These are phyloP conservation scores for Silurus aristotelis DNA, from an alignment of 2,797 vertebrate genomes.

Conservation along the genomic window DNA sequence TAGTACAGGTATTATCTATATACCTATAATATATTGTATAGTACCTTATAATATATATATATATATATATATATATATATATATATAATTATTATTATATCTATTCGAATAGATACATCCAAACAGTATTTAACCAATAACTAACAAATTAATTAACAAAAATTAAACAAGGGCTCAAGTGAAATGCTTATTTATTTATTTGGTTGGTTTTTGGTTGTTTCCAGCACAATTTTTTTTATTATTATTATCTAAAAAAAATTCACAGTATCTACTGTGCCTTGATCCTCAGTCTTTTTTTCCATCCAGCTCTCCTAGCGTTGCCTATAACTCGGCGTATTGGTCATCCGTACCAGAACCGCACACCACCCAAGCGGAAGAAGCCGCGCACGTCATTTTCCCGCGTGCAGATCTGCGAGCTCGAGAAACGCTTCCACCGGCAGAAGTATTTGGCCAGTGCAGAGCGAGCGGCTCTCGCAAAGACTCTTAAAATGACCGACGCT, in stretches of 20 bases:
- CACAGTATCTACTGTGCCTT: not conserved
- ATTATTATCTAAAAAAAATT: no score
- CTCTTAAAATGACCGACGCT: slow-evolving; percentile 98
- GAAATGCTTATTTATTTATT: no score
- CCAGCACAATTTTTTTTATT: not conserved
- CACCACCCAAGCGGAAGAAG: slow-evolving; percentile 97
- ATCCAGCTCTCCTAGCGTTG: slow-evolving; percentile 89
- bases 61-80: no score
- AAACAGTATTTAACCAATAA: no score
- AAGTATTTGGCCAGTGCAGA: slow-evolving; percentile 95
- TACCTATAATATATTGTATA: no score
- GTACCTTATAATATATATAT: no score
- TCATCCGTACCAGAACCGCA: slow-evolving; percentile 98
- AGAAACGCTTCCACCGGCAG: slow-evolving; percentile 96
- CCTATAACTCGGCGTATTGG: slow-evolving; percentile 96
- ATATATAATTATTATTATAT: no score
- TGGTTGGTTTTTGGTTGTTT: no score
- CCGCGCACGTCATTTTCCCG: slow-evolving; percentile 94
- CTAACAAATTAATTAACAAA: no score
- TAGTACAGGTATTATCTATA: no score
- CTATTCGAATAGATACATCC: not conserved
- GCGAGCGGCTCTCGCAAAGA: slow-evolving; percentile 90
- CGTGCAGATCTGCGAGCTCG: slow-evolving; percentile 96
- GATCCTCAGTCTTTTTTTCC: slow-evolving; percentile 40
- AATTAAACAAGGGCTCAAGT: no score